Percentiles rank a stretch among this genome's conserved stretches.
Conservation (phyloP, 2,888 invertebrate species). For the Calliphora vomitoria region DNA sequence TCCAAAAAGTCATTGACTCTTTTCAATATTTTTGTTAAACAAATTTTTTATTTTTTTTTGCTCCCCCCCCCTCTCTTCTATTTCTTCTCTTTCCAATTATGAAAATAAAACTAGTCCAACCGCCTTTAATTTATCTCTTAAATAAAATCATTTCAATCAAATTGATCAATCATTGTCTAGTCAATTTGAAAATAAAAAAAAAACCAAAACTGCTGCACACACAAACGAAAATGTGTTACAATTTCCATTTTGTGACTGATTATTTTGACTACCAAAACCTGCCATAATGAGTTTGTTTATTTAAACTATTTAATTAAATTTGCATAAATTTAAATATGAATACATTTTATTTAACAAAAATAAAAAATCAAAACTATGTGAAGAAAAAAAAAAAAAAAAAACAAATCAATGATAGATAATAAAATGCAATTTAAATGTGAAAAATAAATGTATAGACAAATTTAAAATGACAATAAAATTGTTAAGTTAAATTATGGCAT, state of each 20-base stretch:
- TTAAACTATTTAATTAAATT: slow-evolving; percentile 44
- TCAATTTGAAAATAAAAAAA: slow-evolving; percentile 10
- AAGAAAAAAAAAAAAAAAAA: not conserved
- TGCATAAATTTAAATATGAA: slow-evolving; percentile 47
- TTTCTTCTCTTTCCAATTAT: not conserved
- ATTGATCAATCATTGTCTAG: slow-evolving; percentile 27
- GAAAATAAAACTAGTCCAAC: not conserved
- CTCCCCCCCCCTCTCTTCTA: not conserved
- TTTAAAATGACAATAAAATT: slow-evolving; percentile 34
- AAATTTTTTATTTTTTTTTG: not conserved
- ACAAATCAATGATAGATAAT: not conserved
- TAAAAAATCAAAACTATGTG: not conserved
- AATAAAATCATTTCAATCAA: not conserved
- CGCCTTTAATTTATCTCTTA: not conserved
- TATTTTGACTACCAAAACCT: slow-evolving; percentile 14
- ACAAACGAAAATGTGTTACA: slow-evolving; percentile 22
- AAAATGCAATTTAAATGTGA: slow-evolving; percentile 5
- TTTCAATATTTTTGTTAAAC: too few species aligned
- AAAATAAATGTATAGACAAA: not conserved
- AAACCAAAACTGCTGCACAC: too few species aligned
- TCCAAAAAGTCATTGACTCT: too few species aligned
- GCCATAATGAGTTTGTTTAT: slow-evolving; percentile 47
- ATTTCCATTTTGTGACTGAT: slow-evolving; percentile 15
- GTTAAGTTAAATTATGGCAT: slow-evolving; percentile 26
- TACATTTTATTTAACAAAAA: not conserved